Evolutionary conservation across 92 coral and sea anemone genomes (phyloP).

Genomic region (Meandrina meandrites): DNA sequence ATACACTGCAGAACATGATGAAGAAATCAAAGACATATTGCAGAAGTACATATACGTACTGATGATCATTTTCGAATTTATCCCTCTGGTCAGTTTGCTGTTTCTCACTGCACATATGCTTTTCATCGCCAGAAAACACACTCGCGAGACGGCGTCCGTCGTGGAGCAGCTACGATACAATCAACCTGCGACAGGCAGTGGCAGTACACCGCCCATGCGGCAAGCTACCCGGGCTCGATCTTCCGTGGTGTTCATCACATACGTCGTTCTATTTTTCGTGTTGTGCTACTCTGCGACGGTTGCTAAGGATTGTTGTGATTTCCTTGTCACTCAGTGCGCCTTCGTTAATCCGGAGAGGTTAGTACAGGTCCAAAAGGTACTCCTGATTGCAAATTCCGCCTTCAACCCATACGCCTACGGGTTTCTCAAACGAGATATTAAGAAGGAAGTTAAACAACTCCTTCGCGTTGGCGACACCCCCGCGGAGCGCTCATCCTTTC

Average conservation of each 20-base stretch:
- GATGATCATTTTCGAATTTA: slow-evolving; percentile 22
- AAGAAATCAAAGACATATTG: background rate
- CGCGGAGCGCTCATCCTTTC: background rate
- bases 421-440: slow-evolving; percentile 32
- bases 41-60: background rate
- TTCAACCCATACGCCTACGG: slow-evolving; percentile 34
- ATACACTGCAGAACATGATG: too few relatives aligned
- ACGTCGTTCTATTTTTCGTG: slow-evolving; percentile 12
- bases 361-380: background rate
- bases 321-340: too few relatives aligned
- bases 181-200: background rate
- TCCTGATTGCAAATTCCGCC: slow-evolving; percentile 26
- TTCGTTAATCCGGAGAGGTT: background rate
- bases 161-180: slow-evolving; percentile 19
- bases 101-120: slow-evolving; percentile 18
- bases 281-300: slow-evolving; percentile 4
- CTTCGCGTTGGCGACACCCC: background rate
- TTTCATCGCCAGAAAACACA: slow-evolving; percentile 36
- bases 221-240: slow-evolving; percentile 3
- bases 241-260: background rate
- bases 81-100: slow-evolving; percentile 17
- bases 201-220: background rate
- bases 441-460: slow-evolving; percentile 22
- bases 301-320: background rate
- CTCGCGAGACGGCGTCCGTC: slow-evolving; percentile 26